Evolutionary conservation across 2,888 invertebrate species (phyloP), one percentile per base, ranked within the genome.

Genomic region (Pedicia rivosa): DNA sequence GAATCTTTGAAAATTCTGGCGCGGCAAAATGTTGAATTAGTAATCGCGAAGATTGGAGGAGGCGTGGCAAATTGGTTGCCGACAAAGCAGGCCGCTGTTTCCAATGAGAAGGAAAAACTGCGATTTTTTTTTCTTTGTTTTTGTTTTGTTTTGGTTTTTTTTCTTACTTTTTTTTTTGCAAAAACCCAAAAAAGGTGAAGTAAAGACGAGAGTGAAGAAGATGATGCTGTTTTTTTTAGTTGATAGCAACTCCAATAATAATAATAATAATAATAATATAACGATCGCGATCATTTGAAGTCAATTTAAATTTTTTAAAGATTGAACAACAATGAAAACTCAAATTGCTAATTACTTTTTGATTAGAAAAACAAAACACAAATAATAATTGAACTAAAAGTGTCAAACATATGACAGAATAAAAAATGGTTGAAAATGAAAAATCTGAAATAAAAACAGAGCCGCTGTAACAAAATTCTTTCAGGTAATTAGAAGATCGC

Each of bases 1-100:
- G n/a, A n/a, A n/a, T n/a, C n/a, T n/a, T n/a, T n/a, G n/a, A n/a
- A n/a, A n/a, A n/a, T n/a, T n/a, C n/a, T n/a, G n/a, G n/a, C n/a
- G 32, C 32, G 32, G 32, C 32, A 32, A 32, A 19, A 20, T 19
- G 32, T 15, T 24, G 24, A 33, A 34, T 34, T 39, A 41, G 44
- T 40, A 42, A 40, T 39, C 38, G 44, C 40, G 44, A 41, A 44
- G 44, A 44, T 44, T 44, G 40, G 40, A 41, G 44, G 25, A 29
- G 44, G 44, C 44, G 44, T 44, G 42, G 42, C 26, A 25, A 24
- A 25, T 34, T 24, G 24, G 15, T 25, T 34, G 34, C 34, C 34
- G 34, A 34, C 34, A 34, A 34, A 34, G 26, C n/a, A n/a, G n/a
- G n/a, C n/a, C n/a, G n/a, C n/a, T n/a, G n/a, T n/a, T n/a, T n/a